These are phyloP conservation scores for Prorops nasuta DNA, from an alignment of 1,140 invertebrate species.

Conservation along the genomic window DNA sequence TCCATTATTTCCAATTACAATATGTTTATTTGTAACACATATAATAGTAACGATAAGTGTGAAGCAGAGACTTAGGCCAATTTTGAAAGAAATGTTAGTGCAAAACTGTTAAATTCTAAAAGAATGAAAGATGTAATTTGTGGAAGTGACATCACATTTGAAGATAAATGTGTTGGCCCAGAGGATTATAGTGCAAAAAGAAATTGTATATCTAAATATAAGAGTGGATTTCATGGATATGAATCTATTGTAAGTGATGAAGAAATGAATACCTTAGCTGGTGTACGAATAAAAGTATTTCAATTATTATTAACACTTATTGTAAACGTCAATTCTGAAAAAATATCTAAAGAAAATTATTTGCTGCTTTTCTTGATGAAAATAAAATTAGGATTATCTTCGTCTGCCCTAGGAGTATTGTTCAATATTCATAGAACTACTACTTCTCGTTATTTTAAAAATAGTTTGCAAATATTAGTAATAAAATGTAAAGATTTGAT, in stretches of 20 bases:
- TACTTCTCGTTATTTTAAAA: constrained; percentile 18
- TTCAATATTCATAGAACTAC: constrained; percentile 18
- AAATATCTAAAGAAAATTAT: constrained; percentile 12
- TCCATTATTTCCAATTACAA: too few relatives aligned
- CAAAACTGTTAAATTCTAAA: too few relatives aligned
- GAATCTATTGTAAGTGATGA: constrained; percentile 14
- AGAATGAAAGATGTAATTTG: too few relatives aligned
- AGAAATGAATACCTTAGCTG: constrained; percentile 12
- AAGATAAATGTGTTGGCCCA: too few relatives aligned
- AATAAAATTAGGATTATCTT: constrained; percentile 27
- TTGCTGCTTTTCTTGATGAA: constrained; percentile 33
- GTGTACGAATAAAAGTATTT: constrained; percentile 14
- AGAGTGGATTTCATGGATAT: constrained; percentile 7
- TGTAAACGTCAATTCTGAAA: constrained; percentile 2
- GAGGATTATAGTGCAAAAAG: too few relatives aligned
- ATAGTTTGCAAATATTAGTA: constrained; percentile 11
- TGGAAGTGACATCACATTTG: too few relatives aligned
- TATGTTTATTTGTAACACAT: too few relatives aligned
- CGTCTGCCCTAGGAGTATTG: constrained; percentile 10
- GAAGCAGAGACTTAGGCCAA: too few relatives aligned
- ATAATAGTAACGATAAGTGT: too few relatives aligned
- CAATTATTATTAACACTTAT: constrained; percentile 11
- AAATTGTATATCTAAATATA: too few relatives aligned
- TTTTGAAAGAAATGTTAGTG: too few relatives aligned
- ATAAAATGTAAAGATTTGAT: constrained; percentile 20